These are phyloP conservation scores for Scolopax bukidnonensis DNA, from an alignment of 2,797 vertebrate species.

Conservation along the genomic window DNA sequence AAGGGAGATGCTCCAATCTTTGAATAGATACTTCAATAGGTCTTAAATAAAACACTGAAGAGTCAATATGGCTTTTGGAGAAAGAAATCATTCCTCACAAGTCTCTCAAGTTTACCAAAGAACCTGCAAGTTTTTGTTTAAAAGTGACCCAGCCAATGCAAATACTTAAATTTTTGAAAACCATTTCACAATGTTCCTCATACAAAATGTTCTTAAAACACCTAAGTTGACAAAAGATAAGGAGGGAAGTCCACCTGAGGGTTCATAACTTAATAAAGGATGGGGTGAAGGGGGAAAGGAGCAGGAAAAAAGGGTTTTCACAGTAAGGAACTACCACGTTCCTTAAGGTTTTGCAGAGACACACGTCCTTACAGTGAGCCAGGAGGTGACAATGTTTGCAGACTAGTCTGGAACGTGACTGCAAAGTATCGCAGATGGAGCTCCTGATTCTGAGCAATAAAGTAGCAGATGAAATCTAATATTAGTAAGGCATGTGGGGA, in stretches of 20 bases:
- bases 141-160: neutral
- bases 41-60: neutral
- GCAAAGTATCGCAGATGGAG: neutral
- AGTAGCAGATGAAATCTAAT: constrained; percentile 38
- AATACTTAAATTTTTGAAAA: neutral
- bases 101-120: neutral
- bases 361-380: neutral
- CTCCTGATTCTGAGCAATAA: neutral
- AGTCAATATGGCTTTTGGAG: neutral
- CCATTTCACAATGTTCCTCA: neutral
- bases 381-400: neutral
- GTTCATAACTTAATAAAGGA: neutral
- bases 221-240: neutral
- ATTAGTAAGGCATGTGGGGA: neutral
- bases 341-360: neutral
- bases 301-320: neutral
- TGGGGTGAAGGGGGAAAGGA: neutral
- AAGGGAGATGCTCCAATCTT: too few species aligned
- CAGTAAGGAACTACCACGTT: neutral
- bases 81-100: neutral
- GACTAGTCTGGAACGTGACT: neutral
- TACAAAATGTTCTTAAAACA: neutral
- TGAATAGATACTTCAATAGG: too few species aligned
- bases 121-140: neutral
- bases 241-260: neutral